Conservation (phyloP, 2,113 vertebrate species). For the Urocynchramus pylzowi region DNA sequence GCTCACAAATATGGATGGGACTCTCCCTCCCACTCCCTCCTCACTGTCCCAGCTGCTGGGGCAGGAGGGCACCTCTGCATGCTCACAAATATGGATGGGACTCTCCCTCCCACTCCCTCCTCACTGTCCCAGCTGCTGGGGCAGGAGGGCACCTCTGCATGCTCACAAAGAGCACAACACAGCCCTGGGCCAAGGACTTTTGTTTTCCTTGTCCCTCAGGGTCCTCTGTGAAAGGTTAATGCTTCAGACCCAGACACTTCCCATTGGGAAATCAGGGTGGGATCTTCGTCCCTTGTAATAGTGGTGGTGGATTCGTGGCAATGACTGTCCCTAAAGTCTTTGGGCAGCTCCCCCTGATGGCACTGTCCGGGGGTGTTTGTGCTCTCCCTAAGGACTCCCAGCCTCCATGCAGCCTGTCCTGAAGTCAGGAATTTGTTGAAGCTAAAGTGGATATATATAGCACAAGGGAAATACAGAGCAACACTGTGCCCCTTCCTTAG, state of each 20-base stretch:
- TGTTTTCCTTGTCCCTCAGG: not conserved
- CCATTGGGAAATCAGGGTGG: not conserved
- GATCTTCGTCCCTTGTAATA: not conserved
- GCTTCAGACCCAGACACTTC: not conserved
- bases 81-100: not conserved
- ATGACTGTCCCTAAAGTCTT: not conserved
- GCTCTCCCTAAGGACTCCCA: not conserved
- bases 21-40: not conserved
- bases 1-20: not conserved
- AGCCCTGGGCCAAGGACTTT: not conserved
- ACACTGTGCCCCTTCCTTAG: not conserved
- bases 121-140: not conserved
- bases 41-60: not conserved
- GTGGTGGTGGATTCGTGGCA: not conserved
- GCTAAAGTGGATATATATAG: not conserved
- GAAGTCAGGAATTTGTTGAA: not conserved
- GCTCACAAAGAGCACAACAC: not conserved
- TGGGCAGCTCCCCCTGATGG: accelerated
- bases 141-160: too few species aligned
- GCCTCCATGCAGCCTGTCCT: not conserved
- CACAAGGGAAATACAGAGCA: not conserved
- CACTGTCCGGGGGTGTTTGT: not conserved
- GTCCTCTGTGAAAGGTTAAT: not conserved
- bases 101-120: not conserved
- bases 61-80: not conserved